phyloP scores from a whole-genome alignment of 92 coral and sea anemone genomes.

The Epizoanthus scotinus region DNA sequence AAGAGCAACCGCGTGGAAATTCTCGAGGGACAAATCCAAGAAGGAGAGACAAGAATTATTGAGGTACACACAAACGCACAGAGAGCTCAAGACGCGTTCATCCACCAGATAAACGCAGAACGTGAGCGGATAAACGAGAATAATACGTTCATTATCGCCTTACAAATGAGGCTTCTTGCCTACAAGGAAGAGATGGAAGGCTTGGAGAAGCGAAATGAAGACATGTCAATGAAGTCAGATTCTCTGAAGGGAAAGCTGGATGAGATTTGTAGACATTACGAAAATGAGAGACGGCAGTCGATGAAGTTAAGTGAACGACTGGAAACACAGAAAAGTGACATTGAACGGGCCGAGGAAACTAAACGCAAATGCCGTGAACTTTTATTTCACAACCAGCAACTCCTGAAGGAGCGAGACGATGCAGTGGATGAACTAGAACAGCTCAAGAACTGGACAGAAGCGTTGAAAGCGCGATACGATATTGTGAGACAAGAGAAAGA shows the following conservation, averaged over 20 bases:
- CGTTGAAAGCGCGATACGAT: constrained; percentile 87
- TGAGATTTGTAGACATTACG: constrained; percentile 70
- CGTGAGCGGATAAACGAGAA: constrained; percentile 82
- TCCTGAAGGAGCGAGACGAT: constrained; percentile 75
- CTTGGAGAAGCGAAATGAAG: constrained; percentile 64
- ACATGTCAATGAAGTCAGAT: constrained; percentile 56
- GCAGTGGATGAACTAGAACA: constrained; percentile 69
- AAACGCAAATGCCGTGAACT: constrained; percentile 81
- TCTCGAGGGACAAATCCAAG: constrained; percentile 66
- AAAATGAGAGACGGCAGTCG: constrained; percentile 90
- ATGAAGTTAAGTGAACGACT: constrained; percentile 82
- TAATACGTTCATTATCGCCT: constrained; percentile 85
- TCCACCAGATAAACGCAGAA: constrained; percentile 60
- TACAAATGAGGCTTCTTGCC: constrained; percentile 90
- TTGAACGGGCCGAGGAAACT: constrained; percentile 75
- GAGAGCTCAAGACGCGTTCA: constrained; percentile 65
- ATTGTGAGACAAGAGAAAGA: constrained; percentile 87
- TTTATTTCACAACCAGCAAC: constrained; percentile 74
- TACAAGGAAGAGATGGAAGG: constrained; percentile 82
- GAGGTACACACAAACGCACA: constrained; percentile 70
- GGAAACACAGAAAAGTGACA: constrained; percentile 80
- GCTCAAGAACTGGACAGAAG: constrained; percentile 87
- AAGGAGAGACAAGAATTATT: constrained; percentile 56
- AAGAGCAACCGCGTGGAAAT: constrained; percentile 62
- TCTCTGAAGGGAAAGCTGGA: constrained; percentile 60